Conservation (phyloP, 37 sponge, comb jelly and placozoan genomes). For the Bolinopsis microptera region DNA sequence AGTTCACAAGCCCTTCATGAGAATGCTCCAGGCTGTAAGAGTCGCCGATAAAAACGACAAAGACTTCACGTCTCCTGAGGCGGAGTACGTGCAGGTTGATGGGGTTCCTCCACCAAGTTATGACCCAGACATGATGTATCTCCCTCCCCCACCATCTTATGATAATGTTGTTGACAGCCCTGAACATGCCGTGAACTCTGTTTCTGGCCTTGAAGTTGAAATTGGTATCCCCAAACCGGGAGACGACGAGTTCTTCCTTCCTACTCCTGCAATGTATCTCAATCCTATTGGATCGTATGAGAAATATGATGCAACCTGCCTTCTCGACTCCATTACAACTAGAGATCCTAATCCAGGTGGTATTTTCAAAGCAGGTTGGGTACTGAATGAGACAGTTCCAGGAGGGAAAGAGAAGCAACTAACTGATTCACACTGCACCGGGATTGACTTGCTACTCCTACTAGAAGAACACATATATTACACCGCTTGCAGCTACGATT, state of each 20-base stretch:
- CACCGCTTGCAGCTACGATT: slow-evolving; percentile 32
- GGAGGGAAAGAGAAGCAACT: slow-evolving; percentile 42
- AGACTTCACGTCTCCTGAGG: background rate
- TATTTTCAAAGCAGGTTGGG: slow-evolving; percentile 33
- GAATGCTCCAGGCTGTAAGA: slow-evolving; percentile 15
- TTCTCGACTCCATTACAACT: background rate
- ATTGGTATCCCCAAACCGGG: background rate
- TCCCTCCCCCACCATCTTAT: slow-evolving; percentile 32
- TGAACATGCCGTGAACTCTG: background rate
- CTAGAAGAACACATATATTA: slow-evolving; percentile 28
- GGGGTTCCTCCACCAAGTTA: background rate
- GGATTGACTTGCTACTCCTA: slow-evolving; percentile 10
- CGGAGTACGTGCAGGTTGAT: background rate
- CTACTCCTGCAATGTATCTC: slow-evolving; percentile 49
- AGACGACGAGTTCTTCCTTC: slow-evolving; percentile 24
- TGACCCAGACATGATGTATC: background rate
- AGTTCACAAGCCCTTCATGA: background rate
- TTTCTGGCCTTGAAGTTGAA: background rate
- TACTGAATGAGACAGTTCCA: slow-evolving; percentile 15
- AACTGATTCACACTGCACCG: slow-evolving; percentile 32
- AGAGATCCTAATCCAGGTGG: slow-evolving; percentile 31
- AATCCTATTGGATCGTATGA: background rate
- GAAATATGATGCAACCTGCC: background rate
- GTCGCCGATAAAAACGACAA: slow-evolving; percentile 53
- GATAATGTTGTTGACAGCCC: background rate